Evolutionary conservation across 2,888 invertebrate species (phyloP), one percentile per base, ranked within the genome.

Genomic region (Dexiosoma caninum): DNA sequence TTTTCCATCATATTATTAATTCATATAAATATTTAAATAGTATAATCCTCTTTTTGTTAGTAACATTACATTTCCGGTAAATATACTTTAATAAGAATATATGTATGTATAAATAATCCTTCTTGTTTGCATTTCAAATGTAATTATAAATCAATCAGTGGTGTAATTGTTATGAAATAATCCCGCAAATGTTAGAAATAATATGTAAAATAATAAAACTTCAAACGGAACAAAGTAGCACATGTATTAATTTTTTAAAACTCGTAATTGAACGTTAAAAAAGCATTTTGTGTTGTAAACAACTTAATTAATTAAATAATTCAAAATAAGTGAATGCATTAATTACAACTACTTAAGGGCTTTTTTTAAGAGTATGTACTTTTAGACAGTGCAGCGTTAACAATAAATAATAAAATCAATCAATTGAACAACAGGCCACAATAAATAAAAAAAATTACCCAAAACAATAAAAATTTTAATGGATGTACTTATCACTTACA

Each of bases 291-390:
- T 37, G 49, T 51, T 35, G 14, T 32, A 40, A 51, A 59, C 2
- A 59, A 42, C 30, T 76, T 69, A 53, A 37, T 62, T 27, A 60
- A 27, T 76, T 44, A 62, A 76, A 53, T 55, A 19, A 44, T 55
- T 70, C 53, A 37, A 62, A 32, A 62, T 62, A 55, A 77, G 21
- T 64, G 30, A 64, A 40, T 77, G 70, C 70, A 70, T 62, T 37
- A 70, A 77, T 70, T 77, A 64, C 40, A 23, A 16, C 12, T 30
- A 70, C 49, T 70, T 64, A 64, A 70, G 40, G 77, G 55, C 14
- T 21, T 53, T 23, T 74, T 23, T 9, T 51, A 42, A 5, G 37
- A 23, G 16, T n/a, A 16, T 12, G 21, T 32, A n/a, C n/a, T n/a
- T n/a, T n/a, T n/a, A n/a, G n/a, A n/a, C n/a, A n/a, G n/a, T n/a